phyloP scores from a whole-genome alignment of 2,888 invertebrate genomes.

The Escarpia spicata region DNA sequence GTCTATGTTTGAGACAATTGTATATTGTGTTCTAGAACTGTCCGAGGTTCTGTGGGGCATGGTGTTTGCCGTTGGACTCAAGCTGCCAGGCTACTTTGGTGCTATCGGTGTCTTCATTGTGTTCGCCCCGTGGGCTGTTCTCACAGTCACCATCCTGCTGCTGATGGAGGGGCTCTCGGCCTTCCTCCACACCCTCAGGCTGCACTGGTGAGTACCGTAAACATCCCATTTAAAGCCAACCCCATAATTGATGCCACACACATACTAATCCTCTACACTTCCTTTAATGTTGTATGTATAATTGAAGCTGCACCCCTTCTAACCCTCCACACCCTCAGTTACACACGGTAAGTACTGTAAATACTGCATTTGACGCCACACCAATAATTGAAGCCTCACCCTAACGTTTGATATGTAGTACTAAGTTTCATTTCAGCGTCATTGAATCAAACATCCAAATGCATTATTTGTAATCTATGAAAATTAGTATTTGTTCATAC shows the following conservation, averaged over 20 bases:
- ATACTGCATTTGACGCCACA: too few species aligned
- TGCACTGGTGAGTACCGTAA: constrained; percentile 19
- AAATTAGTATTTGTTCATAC: too few species aligned
- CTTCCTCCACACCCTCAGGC: constrained; percentile 94
- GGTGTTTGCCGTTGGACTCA: constrained; percentile 22
- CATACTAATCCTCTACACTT: too few species aligned
- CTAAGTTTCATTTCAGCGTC: neutral
- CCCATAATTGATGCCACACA: too few species aligned
- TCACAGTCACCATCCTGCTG: constrained; percentile 93
- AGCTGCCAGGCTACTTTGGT: constrained; percentile 39
- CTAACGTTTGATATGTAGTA: too few species aligned
- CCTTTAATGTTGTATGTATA: too few species aligned
- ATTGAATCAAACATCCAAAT: neutral
- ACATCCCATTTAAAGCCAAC: neutral
- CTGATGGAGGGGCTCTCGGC: constrained; percentile 99
- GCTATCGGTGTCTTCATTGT: constrained; percentile 79
- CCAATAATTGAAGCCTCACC: too few species aligned
- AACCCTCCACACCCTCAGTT: too few species aligned
- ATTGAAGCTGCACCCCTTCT: too few species aligned
- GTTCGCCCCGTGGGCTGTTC: constrained; percentile 91
- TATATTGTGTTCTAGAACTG: constrained; percentile 13
- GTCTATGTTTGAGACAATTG: too few species aligned
- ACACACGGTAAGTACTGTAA: too few species aligned
- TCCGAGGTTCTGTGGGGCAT: constrained; percentile 21
- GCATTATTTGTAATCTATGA: neutral